phyloP scores from a whole-genome alignment of 2,797 vertebrate genomes.

The Argya squamiceps region DNA sequence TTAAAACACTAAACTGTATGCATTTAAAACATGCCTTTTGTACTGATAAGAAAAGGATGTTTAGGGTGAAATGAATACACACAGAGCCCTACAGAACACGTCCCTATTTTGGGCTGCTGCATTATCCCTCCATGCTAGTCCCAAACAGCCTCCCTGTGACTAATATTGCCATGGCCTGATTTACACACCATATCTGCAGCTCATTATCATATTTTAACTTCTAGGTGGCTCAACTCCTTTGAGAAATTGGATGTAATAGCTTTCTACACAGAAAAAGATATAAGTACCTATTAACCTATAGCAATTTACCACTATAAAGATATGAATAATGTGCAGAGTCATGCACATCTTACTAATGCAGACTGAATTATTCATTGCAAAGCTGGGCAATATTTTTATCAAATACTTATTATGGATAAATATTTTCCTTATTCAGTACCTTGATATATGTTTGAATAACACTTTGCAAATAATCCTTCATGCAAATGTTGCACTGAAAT shows the following conservation, averaged over 20 bases:
- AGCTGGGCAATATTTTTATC: slow-evolving; percentile 15
- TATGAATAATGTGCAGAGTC: neutral
- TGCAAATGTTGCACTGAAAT: neutral
- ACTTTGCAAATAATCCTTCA: slow-evolving; percentile 4
- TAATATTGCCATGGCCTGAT: neutral
- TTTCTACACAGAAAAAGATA: neutral
- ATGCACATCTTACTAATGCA: neutral
- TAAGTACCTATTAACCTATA: slow-evolving; percentile 43
- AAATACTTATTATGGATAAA: slow-evolving; percentile 33
- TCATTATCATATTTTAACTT: slow-evolving; percentile 21
- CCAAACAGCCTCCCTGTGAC: neutral
- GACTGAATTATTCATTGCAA: slow-evolving; percentile 49
- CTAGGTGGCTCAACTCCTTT: slow-evolving; percentile 1
- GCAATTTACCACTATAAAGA: slow-evolving; percentile 6
- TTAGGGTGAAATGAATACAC: neutral
- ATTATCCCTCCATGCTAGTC: neutral
- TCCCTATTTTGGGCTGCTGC: neutral
- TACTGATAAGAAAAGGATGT: neutral
- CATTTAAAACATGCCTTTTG: neutral
- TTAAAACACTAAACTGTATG: neutral
- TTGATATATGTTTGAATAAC: slow-evolving; percentile 8
- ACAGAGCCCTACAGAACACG: neutral
- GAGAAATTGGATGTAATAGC: neutral
- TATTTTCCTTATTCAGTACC: slow-evolving; percentile 27
- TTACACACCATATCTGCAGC: slow-evolving; percentile 3